Evolutionary conservation across 2,113 vertebrate species (phyloP).

Genomic region (Saccopteryx bilineata): DNA sequence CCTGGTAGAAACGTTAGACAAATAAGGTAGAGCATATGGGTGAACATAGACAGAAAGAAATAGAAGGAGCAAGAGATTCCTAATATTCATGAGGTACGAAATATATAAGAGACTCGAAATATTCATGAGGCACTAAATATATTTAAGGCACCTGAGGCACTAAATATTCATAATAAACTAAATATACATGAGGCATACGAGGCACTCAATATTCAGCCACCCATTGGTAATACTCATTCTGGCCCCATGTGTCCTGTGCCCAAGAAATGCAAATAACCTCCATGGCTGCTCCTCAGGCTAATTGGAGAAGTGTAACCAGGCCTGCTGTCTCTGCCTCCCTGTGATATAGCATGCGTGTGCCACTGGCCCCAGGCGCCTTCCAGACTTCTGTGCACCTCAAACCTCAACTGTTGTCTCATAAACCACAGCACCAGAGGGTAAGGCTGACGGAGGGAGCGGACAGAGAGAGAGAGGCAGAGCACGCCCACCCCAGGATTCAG

Average conservation of each 20-base stretch:
- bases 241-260: constrained; percentile 56
- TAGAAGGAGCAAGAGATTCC: constrained; percentile 1
- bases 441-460: not conserved
- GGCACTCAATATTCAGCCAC: constrained; percentile 49
- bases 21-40: not conserved
- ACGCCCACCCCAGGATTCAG: not conserved
- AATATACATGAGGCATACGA: constrained; percentile 63
- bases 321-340: not conserved
- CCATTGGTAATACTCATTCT: constrained; percentile 58
- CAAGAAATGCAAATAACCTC: constrained; percentile 53
- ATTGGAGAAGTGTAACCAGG: not conserved
- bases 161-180: constrained; percentile 74
- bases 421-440: not conserved
- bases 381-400: constrained; percentile 26
- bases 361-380: constrained; percentile 13
- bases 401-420: not conserved
- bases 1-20: not conserved
- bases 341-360: not conserved
- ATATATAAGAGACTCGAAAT: constrained; percentile 62
- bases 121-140: constrained; percentile 69
- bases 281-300: constrained; percentile 2
- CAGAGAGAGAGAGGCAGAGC: not conserved
- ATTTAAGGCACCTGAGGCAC: constrained; percentile 70
- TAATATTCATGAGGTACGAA: constrained; percentile 55
- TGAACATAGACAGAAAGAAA: not conserved